phyloP scores from a whole-genome alignment of 2,888 invertebrate species.

The Heliconius erato region DNA sequence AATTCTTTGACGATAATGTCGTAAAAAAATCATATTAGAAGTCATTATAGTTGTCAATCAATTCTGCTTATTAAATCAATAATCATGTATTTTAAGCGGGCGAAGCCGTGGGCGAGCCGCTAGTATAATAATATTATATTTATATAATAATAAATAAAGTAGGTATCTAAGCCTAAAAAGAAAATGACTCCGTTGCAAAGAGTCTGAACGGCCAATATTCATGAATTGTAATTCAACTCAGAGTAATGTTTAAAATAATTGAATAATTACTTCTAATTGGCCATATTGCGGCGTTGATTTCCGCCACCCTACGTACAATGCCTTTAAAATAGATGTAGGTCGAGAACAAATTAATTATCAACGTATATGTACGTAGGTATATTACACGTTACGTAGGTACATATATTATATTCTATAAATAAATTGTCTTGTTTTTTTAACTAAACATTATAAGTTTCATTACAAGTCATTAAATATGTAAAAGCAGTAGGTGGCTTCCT shows the following conservation, averaged over 20 bases:
- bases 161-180: too few relatives aligned
- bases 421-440: neutral
- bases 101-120: too few relatives aligned
- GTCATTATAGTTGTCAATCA: too few relatives aligned
- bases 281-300: neutral
- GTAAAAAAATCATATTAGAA: too few relatives aligned
- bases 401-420: neutral
- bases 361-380: too few relatives aligned
- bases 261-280: neutral
- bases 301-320: neutral
- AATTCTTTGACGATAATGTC: too few relatives aligned
- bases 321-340: neutral
- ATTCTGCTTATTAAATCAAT: too few relatives aligned
- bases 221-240: neutral
- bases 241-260: neutral
- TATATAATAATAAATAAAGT: too few relatives aligned
- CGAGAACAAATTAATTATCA: neutral
- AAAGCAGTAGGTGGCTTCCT: slow-evolving; percentile 35
- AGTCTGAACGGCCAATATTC: neutral
- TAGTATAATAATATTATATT: too few relatives aligned
- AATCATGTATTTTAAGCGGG: too few relatives aligned
- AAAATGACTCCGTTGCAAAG: too few relatives aligned
- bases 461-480: slow-evolving; percentile 2
- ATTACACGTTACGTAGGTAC: neutral
- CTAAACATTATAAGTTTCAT: slow-evolving; percentile 2